Percentiles rank a stretch among this genome's conserved stretches.
phyloP scores from a whole-genome alignment of 2,797 vertebrate species.

The Alectoris magna region DNA sequence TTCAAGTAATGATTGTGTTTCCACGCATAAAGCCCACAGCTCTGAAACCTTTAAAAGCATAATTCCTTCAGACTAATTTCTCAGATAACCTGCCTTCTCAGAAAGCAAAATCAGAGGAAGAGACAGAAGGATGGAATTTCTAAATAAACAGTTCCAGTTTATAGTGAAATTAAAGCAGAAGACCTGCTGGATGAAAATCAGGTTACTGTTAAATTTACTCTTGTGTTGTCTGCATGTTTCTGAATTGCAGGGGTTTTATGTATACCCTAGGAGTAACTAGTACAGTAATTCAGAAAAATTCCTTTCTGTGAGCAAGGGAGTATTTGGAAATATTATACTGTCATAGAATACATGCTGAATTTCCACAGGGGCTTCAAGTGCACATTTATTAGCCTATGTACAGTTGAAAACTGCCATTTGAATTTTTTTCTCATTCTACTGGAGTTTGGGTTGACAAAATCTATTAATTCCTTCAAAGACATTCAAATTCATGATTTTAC shows the following conservation, averaged over 20 bases:
- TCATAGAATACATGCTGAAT: constrained; percentile 13
- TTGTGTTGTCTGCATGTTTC: neutral
- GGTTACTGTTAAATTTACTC: neutral
- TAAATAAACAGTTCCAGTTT: neutral
- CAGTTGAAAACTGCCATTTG: neutral
- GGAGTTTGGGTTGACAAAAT: neutral
- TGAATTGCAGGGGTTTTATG: neutral
- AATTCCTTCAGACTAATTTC: neutral
- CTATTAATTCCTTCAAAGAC: neutral
- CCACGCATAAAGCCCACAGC: neutral
- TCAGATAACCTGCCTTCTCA: neutral
- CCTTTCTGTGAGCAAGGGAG: neutral
- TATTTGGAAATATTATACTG: neutral
- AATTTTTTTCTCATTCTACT: neutral
- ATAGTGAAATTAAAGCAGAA: neutral
- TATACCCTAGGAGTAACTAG: neutral
- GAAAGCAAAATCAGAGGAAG: neutral
- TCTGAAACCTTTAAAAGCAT: neutral
- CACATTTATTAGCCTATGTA: neutral
- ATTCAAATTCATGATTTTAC: neutral
- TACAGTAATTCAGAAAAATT: neutral
- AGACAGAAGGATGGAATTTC: neutral
- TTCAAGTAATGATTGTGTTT: constrained; percentile 2
- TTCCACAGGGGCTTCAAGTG: neutral
- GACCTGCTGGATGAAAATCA: neutral